phyloP scores from a whole-genome alignment of 2,888 invertebrate species.

The Amiota mariae region DNA sequence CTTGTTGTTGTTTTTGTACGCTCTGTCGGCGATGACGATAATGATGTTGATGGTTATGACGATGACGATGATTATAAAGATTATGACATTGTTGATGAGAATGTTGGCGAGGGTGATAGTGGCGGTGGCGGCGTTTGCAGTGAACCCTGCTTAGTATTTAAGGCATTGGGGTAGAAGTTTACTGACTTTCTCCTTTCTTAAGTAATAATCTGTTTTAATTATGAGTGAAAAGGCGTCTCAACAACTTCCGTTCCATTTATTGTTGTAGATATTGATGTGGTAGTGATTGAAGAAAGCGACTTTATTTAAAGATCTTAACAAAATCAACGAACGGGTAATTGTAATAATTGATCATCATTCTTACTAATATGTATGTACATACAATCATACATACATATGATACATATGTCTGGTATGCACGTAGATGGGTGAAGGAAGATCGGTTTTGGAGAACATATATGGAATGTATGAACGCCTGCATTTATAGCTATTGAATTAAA shows the following conservation, averaged over 20 bases:
- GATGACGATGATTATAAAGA: constrained; percentile 1
- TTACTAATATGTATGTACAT: no score
- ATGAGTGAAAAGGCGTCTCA: constrained; percentile 61
- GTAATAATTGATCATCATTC: no score
- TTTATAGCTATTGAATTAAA: no score
- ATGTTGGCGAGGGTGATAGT: constrained; percentile 7
- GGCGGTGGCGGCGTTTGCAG: not conserved
- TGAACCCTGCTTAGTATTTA: constrained; percentile 7
- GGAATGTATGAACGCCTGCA: no score
- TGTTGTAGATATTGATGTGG: constrained; percentile 31
- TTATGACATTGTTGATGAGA: not conserved
- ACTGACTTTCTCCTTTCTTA: constrained; percentile 32
- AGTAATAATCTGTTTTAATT: constrained; percentile 64
- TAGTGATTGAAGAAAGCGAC: constrained; percentile 31
- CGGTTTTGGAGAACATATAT: no score
- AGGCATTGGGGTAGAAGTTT: not conserved
- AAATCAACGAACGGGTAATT: no score
- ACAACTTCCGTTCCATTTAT: constrained; percentile 57
- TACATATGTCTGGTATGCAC: no score
- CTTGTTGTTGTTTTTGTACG: not conserved
- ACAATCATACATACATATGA: no score
- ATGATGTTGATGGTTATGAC: not conserved
- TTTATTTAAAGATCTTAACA: no score
- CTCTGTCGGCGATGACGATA: not conserved
- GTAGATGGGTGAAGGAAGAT: no score